A percentile compares a stretch with the other conserved stretches of the same genome.
Conservation (phyloP, 2,113 vertebrate species). For the Cavia porcellus region DNA sequence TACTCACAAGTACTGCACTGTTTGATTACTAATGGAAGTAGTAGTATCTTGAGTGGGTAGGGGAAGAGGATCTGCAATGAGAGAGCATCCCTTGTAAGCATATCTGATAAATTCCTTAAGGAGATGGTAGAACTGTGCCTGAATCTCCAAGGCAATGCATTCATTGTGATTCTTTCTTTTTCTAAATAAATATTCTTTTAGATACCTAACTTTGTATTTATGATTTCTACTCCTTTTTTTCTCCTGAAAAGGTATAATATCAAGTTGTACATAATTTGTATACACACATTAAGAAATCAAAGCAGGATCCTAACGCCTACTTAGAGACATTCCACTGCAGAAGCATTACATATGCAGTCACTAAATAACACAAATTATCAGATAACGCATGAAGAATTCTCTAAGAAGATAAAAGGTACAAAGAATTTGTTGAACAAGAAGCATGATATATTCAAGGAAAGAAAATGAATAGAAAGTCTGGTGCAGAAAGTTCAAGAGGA, state of each 20-base stretch:
- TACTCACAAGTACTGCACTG: neutral
- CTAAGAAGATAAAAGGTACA: neutral
- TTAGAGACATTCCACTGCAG: neutral
- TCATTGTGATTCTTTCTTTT: neutral
- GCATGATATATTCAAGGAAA: neutral
- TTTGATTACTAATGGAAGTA: neutral
- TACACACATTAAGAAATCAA: neutral
- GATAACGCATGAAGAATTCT: neutral
- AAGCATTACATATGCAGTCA: neutral
- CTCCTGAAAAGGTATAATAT: neutral
- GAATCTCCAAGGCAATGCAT: neutral
- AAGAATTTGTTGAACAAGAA: neutral
- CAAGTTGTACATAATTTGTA: neutral
- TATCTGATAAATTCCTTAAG: neutral
- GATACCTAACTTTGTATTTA: neutral
- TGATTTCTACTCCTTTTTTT: neutral
- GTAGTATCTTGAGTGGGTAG: neutral
- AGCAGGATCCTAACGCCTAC: neutral
- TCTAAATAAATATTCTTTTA: neutral
- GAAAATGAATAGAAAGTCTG: neutral
- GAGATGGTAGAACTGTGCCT: neutral
- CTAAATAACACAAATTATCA: neutral
- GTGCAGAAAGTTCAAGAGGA: neutral
- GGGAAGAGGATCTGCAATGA: neutral
- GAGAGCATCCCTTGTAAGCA: neutral